Percentiles rank a stretch among this genome's conserved stretches.
Evolutionary conservation across 2,113 vertebrate species (phyloP).

Genomic region (Parotia lawesii): DNA sequence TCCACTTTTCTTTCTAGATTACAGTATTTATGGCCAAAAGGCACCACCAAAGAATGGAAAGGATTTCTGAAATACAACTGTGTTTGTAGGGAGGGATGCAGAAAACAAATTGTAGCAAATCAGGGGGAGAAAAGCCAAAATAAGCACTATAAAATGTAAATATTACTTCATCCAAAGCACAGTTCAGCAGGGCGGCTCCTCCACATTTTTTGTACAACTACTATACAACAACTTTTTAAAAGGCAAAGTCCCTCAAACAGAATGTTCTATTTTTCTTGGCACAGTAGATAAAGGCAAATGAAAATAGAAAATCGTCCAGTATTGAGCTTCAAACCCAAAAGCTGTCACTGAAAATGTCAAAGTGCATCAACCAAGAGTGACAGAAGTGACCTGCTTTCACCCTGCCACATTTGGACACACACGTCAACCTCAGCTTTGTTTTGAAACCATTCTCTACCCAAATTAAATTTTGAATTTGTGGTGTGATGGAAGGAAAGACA

Average conservation of each 20-base stretch:
- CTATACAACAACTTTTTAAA: background rate
- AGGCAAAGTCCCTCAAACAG: background rate
- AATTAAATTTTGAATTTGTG: background rate
- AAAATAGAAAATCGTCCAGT: background rate
- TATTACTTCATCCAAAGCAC: background rate
- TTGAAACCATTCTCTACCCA: background rate
- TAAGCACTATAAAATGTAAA: constrained; percentile 21
- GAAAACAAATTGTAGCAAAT: background rate
- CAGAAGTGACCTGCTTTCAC: background rate
- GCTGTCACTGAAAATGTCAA: background rate
- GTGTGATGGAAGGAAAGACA: background rate
- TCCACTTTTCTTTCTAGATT: background rate
- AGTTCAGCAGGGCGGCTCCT: background rate
- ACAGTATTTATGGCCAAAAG: background rate
- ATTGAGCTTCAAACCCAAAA: background rate
- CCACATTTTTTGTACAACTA: background rate
- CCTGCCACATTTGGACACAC: background rate
- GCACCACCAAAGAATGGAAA: background rate
- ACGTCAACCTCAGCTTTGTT: background rate
- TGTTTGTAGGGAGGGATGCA: background rate
- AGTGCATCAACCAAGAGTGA: background rate
- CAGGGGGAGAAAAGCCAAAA: background rate
- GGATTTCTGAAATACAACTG: constrained; percentile 2
- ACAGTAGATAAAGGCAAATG: background rate
- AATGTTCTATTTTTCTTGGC: background rate